Base-by-base conservation (phyloP, 2,888 invertebrate genomes). In the Trichopria drosophilae region DNA sequence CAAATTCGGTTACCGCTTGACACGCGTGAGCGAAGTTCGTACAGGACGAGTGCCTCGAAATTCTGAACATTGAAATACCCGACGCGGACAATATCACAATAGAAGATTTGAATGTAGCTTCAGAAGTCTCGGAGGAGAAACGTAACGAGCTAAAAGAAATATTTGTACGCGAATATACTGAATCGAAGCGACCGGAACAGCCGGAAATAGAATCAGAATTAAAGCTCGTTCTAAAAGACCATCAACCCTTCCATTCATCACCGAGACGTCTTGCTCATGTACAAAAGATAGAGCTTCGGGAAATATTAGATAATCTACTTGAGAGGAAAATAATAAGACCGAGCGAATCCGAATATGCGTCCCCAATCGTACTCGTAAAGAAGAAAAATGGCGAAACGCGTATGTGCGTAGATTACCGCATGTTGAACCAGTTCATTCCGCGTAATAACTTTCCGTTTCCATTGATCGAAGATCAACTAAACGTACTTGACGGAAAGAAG, bases 211-310 rank as follows among this genome's bases (percentile, higher is more conserved):
- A 24, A 3, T 10, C 10, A n/a, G 40, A 40, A 23, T 24, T 40
- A n/a, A 19, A 23, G 3, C 13, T 59, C 63, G 42, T 56, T 66
- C 23, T 43, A 68, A 9, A 10, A n/a, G 28, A 51, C 35, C 18
- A 65, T 61, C 32, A 29, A 9, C 10, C 36, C 2, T 37, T 37
- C 13, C 31, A 24, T 6, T 34, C 20, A n/a, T 34, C 58, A 53
- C 28, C 34, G 16, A 18, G 34, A 19, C 34, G 34, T 10, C 16
- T 34, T 10, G 18, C 34, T 3, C 20, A n/a, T 15, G 29, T 20
- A 4, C 24, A 23, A 16, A 23, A 16, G 6, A 34, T 23, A 3
- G 1, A 18, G 19, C 13, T 18, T 10, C 4, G 20, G 7, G 20
- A 12, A 34, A 34, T 34, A 6, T 13, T 34, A 6, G n/a, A 16